phyloP scores from a whole-genome alignment of 2,888 invertebrate species.

The Leucania comma region DNA sequence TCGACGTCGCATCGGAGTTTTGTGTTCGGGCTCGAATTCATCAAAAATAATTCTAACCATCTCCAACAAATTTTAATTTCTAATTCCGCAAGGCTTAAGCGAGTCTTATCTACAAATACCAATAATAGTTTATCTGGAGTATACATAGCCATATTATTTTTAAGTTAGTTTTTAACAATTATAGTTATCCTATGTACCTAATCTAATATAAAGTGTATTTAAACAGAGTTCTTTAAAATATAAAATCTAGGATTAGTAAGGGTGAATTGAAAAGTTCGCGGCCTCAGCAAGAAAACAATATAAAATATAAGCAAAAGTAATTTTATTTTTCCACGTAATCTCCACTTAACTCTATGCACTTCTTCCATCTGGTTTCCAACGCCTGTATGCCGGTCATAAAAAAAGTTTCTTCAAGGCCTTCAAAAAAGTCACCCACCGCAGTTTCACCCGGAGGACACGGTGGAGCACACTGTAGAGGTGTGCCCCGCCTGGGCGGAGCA shows the following conservation, averaged over 20 bases:
- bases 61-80: neutral
- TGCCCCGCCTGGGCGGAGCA: neutral
- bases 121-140: conserved; percentile 32
- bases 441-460: no score
- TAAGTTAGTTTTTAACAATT: conserved; percentile 56
- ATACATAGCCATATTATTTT: conserved; percentile 72
- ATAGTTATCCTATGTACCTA: conserved; percentile 48
- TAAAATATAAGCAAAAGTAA: no score
- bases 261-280: no score
- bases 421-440: no score
- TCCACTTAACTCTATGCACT: no score
- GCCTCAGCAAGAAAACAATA: conserved; percentile 54
- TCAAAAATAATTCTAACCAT: neutral
- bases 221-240: conserved; percentile 27
- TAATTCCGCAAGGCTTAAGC: neutral
- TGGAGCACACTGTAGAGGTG: no score
- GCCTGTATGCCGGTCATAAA: no score
- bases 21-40: no score
- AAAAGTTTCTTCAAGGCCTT: no score
- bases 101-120: neutral
- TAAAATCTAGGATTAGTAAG: conserved; percentile 56
- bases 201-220: conserved; percentile 39
- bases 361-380: no score
- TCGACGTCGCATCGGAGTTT: no score
- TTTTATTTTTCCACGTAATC: no score